Percentiles rank a stretch among this genome's conserved stretches.
Evolutionary conservation across 2,797 vertebrate species (phyloP).

Genomic region (Myotis findleyi): DNA sequence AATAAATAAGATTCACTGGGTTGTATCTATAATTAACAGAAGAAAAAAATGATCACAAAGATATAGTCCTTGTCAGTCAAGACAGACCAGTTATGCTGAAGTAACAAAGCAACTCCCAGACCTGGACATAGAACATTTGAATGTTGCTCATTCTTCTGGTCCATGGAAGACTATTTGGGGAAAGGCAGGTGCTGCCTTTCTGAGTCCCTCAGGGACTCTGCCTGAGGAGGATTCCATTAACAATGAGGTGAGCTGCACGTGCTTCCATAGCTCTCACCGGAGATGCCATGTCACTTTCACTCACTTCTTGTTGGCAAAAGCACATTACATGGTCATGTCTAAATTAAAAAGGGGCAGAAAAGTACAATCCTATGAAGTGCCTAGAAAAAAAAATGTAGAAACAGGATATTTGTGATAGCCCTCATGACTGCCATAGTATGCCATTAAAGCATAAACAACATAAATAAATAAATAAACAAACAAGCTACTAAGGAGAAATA

Average conservation of each 20-base stretch:
- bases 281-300: neutral
- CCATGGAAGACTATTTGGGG: neutral
- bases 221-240: neutral
- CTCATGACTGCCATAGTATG: neutral
- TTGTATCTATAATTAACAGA: neutral
- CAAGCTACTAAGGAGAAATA: neutral
- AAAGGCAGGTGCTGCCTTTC: neutral
- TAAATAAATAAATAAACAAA: neutral
- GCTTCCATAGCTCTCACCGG: neutral
- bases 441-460: neutral
- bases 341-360: neutral
- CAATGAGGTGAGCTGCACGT: neutral
- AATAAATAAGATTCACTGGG: neutral
- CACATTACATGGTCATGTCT: neutral
- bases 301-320: slow-evolving; percentile 8
- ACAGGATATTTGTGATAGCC: neutral
- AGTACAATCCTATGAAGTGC: neutral
- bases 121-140: neutral
- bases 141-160: neutral
- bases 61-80: neutral
- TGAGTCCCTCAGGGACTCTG: too few species aligned
- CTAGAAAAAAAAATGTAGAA: neutral
- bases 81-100: neutral
- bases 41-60: neutral
- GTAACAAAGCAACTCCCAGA: neutral